These are phyloP conservation scores for Elysia crispata DNA, from an alignment of 2,888 invertebrate genomes.

Conservation along the genomic window DNA sequence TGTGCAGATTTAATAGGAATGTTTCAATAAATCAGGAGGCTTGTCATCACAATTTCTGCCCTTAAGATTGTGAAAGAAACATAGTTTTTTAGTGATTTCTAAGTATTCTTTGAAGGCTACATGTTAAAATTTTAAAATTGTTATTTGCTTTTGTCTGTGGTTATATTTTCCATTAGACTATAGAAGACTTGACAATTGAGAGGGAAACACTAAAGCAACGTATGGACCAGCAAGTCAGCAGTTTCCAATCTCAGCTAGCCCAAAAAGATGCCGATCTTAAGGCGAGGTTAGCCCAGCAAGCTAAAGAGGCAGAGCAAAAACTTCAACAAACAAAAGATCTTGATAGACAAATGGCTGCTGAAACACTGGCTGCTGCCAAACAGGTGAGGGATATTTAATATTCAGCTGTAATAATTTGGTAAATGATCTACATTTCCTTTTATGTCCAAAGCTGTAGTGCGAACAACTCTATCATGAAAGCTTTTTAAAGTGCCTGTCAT, in stretches of 20 bases:
- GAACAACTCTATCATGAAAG: too few species aligned
- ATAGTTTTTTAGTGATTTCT: too few species aligned
- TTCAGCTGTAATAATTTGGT: conserved; percentile 7
- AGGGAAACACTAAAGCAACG: conserved; percentile 70
- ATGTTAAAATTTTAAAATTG: background rate
- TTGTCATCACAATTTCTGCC: too few species aligned
- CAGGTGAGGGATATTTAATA: conserved; percentile 57
- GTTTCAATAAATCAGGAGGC: too few species aligned
- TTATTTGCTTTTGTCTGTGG: background rate
- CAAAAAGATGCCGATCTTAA: conserved; percentile 56
- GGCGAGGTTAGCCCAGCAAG: conserved; percentile 56
- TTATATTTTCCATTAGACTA: conserved; percentile 57
- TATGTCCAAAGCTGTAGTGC: too few species aligned
- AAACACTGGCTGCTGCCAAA: conserved; percentile 60
- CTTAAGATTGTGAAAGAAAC: too few species aligned
- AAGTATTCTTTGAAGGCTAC: background rate
- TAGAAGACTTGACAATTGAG: conserved; percentile 71
- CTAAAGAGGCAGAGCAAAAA: conserved; percentile 56
- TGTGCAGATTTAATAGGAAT: too few species aligned
- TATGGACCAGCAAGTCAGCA: conserved; percentile 66
- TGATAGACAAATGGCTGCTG: conserved; percentile 59
- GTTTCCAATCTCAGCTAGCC: conserved; percentile 57
- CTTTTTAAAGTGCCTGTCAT: too few species aligned
- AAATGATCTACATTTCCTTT: background rate
- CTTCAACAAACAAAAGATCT: conserved; percentile 58